Conservation (phyloP, 2,888 invertebrate species). For the Drosophila maculinotata region DNA sequence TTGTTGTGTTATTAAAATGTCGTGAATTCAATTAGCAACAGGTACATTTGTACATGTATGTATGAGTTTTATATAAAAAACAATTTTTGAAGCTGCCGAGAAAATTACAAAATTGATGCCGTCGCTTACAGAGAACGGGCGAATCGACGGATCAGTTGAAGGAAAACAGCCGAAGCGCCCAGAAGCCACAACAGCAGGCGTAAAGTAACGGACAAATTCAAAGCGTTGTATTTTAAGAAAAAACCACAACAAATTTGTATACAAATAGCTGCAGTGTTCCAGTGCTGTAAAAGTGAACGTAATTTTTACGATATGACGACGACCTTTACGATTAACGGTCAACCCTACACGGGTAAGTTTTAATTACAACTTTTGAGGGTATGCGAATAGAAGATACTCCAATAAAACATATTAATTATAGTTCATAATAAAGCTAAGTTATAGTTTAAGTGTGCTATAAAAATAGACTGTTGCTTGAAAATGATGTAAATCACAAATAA, state of each 20-base stretch:
- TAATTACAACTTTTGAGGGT: background rate
- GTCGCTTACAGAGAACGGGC: background rate
- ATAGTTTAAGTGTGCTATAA: no score
- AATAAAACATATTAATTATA: no score
- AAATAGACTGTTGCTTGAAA: no score
- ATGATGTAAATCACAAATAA: no score
- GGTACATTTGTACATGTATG: constrained; percentile 7
- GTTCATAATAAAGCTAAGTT: no score
- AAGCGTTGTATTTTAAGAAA: constrained; percentile 34
- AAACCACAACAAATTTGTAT: background rate
- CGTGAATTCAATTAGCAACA: constrained; percentile 28
- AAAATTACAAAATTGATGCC: constrained; percentile 40
- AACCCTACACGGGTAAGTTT: constrained; percentile 68
- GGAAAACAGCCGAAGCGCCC: constrained; percentile 23
- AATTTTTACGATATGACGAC: constrained; percentile 59
- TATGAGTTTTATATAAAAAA: background rate
- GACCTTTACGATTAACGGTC: constrained; percentile 75
- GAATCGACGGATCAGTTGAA: constrained; percentile 52
- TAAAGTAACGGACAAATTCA: constrained; percentile 20
- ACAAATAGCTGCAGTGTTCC: background rate
- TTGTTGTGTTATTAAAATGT: constrained; percentile 16
- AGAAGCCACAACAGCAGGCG: constrained; percentile 30
- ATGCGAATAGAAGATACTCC: background rate
- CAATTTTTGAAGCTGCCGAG: constrained; percentile 28
- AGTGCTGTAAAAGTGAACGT: constrained; percentile 6